Evolutionary conservation across 2,888 invertebrate species (phyloP).

Genomic region (Latrodectus elegans): DNA sequence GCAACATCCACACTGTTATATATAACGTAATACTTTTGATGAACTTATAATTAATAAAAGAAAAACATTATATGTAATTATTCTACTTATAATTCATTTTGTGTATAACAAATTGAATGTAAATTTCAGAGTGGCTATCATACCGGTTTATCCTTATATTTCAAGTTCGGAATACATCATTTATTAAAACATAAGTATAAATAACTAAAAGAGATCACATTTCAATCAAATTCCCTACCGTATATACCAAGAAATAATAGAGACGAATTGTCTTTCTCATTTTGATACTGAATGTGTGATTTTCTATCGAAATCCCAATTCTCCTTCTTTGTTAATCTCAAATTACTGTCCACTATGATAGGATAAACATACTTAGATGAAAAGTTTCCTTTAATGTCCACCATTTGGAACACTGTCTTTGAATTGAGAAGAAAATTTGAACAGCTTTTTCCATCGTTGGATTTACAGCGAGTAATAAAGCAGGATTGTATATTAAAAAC

Average conservation of each 20-base stretch:
- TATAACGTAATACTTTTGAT: no score
- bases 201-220: not conserved
- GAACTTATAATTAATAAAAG: no score
- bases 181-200: no score
- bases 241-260: slow-evolving; percentile 36
- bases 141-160: no score
- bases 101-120: no score
- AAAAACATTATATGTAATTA: no score
- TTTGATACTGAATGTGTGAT: slow-evolving; percentile 2
- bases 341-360: slow-evolving; percentile 21
- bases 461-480: slow-evolving; percentile 35
- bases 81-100: no score
- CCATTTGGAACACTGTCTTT: slow-evolving; percentile 27
- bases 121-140: no score
- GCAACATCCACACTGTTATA: no score
- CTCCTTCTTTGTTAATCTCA: slow-evolving; percentile 9
- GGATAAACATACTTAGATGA: slow-evolving; percentile 41
- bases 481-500: slow-evolving; percentile 10
- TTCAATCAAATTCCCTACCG: slow-evolving; percentile 41
- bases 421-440: slow-evolving; percentile 8
- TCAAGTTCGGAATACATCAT: no score
- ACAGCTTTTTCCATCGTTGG: not conserved
- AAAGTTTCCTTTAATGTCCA: slow-evolving; percentile 36
- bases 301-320: slow-evolving; percentile 44
- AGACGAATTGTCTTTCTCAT: not conserved